These are phyloP conservation scores for Hirundo rustica DNA, from an alignment of 2,797 vertebrate genomes.

Conservation along the genomic window DNA sequence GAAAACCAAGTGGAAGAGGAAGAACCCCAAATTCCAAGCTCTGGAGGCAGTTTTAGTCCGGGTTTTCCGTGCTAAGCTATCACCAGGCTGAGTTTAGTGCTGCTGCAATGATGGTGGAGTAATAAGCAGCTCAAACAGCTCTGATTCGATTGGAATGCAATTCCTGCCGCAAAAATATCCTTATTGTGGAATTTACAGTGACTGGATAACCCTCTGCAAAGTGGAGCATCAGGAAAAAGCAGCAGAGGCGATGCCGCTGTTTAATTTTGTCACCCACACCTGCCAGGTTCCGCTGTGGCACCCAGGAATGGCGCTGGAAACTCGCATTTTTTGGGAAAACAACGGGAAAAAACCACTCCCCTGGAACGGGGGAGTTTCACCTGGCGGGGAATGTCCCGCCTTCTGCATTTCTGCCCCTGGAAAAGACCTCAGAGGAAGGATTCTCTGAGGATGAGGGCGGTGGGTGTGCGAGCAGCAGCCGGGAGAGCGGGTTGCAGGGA, in stretches of 20 bases:
- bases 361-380: neutral
- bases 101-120: neutral
- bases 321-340: neutral
- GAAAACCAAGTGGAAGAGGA: neutral
- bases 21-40: neutral
- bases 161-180: neutral
- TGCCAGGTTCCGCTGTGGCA: neutral
- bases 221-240: neutral
- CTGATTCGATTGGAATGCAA: neutral
- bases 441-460: neutral
- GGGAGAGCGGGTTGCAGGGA: neutral
- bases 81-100: neutral
- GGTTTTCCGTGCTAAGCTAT: neutral
- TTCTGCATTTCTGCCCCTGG: neutral
- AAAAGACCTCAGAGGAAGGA: neutral
- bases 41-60: neutral
- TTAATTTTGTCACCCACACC: neutral
- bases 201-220: neutral
- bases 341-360: neutral
- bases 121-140: neutral
- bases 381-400: neutral
- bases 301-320: neutral
- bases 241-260: neutral
- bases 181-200: neutral
- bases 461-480: neutral